Base-by-base conservation (phyloP, 2,113 vertebrate species). In the Nestor notabilis region DNA sequence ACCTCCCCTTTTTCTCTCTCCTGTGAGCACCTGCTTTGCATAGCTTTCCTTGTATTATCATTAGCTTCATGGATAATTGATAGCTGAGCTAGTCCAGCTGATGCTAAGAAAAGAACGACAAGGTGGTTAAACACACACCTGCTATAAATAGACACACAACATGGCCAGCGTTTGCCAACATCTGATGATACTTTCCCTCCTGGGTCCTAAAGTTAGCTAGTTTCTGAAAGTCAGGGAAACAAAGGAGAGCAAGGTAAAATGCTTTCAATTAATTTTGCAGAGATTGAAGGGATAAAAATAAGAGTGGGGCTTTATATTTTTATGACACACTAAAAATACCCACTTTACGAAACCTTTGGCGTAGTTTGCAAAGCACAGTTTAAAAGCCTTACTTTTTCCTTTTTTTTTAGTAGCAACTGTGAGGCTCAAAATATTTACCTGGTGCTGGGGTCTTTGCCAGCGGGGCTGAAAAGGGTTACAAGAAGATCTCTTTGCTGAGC, bases 131-230 rank as follows among this genome's bases (percentile, higher is more conserved):
- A 96, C 77, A 97, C 88, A 93, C 19, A 20, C 91, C n/a, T 95
- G 27, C 98, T 98, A 98, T 98, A 98, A 98, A 98, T 98, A 98
- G 98, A 94, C 70, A 90, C 96, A 97, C 47, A 97, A 97, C 97
- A 91, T 63, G 94, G 97, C 94, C 96, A 97, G 96, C 94, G 14
- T 97, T 97, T 97, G 97, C 97, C 97, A 98, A 86, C 95, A 97
- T 98, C 91, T 85, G 96, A 98, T 93, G 80, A 87, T 11, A 83
- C 72, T 65, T 88, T 95, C 79, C 72, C 95, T 95, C 84, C 64
- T 63, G 90, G 92, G 96, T 95, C 95, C 93, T 97, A 95, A 90
- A 89, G 94, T 91, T 74, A 90, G 74, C 84, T 87, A 49, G 16
- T 89, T 89, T 92, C 80, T 89, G 82, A 95, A 94, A 97, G 94